Evolutionary conservation across 2,113 vertebrate genomes (phyloP).

Genomic region (Sakesphorus luctuosus): DNA sequence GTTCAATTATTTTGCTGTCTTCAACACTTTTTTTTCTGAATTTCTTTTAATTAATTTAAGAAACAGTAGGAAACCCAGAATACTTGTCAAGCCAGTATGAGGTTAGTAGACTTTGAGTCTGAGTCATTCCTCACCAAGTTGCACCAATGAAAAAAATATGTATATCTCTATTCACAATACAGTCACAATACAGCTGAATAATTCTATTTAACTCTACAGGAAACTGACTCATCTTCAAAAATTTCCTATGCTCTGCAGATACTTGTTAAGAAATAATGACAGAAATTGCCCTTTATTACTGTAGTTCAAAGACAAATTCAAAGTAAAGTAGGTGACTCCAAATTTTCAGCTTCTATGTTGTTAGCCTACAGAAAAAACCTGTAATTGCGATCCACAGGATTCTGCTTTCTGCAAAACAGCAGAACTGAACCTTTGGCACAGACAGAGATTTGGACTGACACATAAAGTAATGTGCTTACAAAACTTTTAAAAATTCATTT

Average conservation of each 20-base stretch:
- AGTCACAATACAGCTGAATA: constrained; percentile 13
- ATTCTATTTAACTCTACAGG: constrained; percentile 51
- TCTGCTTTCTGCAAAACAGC: constrained; percentile 12
- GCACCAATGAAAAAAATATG: background rate
- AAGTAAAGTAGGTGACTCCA: constrained; percentile 42
- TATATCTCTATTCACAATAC: background rate
- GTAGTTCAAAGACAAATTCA: constrained; percentile 42
- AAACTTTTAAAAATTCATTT: background rate
- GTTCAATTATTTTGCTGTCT: constrained; percentile 28
- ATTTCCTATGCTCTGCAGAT: constrained; percentile 21
- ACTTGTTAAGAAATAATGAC: constrained; percentile 60
- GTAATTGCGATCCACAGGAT: constrained; percentile 37
- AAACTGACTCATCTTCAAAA: constrained; percentile 59
- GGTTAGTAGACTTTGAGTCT: background rate
- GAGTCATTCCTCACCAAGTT: background rate
- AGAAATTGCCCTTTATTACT: constrained; percentile 34
- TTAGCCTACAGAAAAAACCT: background rate
- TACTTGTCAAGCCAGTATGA: constrained; percentile 22
- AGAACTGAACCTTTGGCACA: background rate
- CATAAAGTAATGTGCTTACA: constrained; percentile 13
- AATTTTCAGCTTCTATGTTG: constrained; percentile 28
- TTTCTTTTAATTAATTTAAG: constrained; percentile 46
- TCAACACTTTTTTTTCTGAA: background rate
- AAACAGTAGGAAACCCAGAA: background rate
- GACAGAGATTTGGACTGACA: background rate